These are phyloP conservation scores for Drosophila neotestacea DNA, from an alignment of 2,888 invertebrate species.

Conservation along the genomic window DNA sequence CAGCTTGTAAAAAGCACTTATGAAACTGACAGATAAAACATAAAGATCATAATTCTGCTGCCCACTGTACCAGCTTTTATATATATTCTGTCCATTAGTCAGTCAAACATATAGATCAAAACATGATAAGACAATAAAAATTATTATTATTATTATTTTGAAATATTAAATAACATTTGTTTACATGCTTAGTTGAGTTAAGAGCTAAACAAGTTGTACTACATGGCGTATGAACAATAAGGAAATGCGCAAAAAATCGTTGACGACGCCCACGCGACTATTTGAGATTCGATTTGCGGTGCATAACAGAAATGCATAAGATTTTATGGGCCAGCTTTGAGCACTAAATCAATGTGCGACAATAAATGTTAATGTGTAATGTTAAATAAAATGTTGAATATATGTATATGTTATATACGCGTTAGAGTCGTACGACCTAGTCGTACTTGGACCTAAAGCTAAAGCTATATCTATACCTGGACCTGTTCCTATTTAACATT, in stretches of 20 bases:
- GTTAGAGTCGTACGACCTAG: slow-evolving; percentile 7
- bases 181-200: slow-evolving; percentile 21
- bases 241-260: slow-evolving; percentile 56
- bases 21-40: neutral
- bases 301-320: slow-evolving; percentile 49
- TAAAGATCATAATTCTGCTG: neutral
- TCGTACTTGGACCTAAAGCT: slow-evolving; percentile 15
- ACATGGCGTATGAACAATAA: slow-evolving; percentile 74
- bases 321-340: slow-evolving; percentile 49
- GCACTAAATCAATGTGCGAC: slow-evolving; percentile 72
- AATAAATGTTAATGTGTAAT: slow-evolving; percentile 63
- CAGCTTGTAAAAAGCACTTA: neutral
- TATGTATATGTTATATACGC: slow-evolving; percentile 4
- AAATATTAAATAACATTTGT: neutral
- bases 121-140: neutral
- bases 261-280: slow-evolving; percentile 54
- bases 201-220: slow-evolving; percentile 15
- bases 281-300: slow-evolving; percentile 28
- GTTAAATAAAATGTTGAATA: slow-evolving; percentile 67
- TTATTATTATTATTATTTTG: neutral
- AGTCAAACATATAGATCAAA: slow-evolving; percentile 3
- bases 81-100: neutral
- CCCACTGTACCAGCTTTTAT: neutral
- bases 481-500: slow-evolving; percentile 63
- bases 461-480: slow-evolving; percentile 20